Conservation (phyloP, 1,140 invertebrate species). For the Nymphalis io region DNA sequence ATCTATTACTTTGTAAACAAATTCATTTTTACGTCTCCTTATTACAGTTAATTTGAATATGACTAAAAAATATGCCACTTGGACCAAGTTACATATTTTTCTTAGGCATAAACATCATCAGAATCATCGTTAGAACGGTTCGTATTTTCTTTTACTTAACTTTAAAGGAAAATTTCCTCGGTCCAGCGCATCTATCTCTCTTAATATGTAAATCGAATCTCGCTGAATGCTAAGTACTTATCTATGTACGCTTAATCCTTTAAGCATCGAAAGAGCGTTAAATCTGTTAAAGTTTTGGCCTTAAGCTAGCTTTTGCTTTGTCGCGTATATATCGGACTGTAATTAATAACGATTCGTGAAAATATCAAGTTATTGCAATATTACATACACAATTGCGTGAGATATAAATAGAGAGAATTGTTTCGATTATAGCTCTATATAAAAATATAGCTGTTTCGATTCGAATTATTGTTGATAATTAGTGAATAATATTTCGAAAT, state of each 20-base stretch:
- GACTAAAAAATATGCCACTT: too few relatives aligned
- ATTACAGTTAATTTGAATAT: too few relatives aligned
- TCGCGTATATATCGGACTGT: background rate
- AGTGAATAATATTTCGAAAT: too few relatives aligned
- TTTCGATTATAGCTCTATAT: too few relatives aligned
- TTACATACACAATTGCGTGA: background rate
- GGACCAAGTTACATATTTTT: background rate
- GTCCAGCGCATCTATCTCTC: background rate
- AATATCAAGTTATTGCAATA: background rate
- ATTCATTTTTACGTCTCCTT: too few relatives aligned
- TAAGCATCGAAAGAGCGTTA: conserved; percentile 30
- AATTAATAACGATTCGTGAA: conserved; percentile 12
- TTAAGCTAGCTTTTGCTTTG: conserved; percentile 17
- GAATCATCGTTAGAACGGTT: background rate
- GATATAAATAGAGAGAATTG: too few relatives aligned
- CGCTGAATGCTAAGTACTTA: conserved; percentile 2
- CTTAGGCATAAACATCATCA: background rate
- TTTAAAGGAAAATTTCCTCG: conserved; percentile 5
- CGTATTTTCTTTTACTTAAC: background rate
- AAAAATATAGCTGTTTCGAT: too few relatives aligned
- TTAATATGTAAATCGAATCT: conserved; percentile 1
- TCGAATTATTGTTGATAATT: too few relatives aligned
- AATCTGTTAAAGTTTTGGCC: conserved; percentile 18
- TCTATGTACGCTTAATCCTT: conserved; percentile 11
- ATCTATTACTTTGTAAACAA: too few relatives aligned